Evolutionary conservation across 92 coral and sea anemone species (phyloP).

Genomic region (Epizoanthus fatuus): DNA sequence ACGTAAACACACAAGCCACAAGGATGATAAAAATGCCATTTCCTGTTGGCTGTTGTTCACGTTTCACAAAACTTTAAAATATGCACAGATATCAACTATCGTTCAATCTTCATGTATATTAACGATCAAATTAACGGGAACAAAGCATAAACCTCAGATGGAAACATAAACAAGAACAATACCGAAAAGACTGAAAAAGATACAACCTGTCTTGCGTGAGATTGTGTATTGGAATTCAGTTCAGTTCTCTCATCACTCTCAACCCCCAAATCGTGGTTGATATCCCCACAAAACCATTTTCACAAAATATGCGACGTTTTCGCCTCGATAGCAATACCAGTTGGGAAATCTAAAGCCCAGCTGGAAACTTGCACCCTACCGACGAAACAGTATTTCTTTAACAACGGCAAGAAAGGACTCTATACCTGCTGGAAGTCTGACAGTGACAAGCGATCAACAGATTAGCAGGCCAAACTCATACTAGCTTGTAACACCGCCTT

Average conservation of each 20-base stretch:
- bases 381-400: conserved; percentile 21
- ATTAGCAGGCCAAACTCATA: conserved; percentile 22
- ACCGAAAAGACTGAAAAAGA: conserved; percentile 24
- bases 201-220: conserved; percentile 40
- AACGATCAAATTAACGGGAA: conserved; percentile 45
- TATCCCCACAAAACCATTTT: neutral
- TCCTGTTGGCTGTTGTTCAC: conserved; percentile 8
- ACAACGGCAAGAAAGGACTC: conserved; percentile 4
- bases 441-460: conserved; percentile 11
- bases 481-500: conserved; percentile 13
- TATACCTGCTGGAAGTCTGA: conserved; percentile 8
- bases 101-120: conserved; percentile 32
- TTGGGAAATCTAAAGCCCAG: conserved; percentile 35
- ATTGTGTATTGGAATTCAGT: conserved; percentile 25
- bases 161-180: conserved; percentile 27
- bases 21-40: conserved; percentile 10
- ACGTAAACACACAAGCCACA: neutral
- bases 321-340: conserved; percentile 4
- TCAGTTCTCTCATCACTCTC: conserved; percentile 34
- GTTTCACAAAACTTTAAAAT: conserved; percentile 4
- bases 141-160: conserved; percentile 37
- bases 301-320: neutral
- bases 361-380: conserved; percentile 14
- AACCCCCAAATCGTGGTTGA: neutral
- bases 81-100: conserved; percentile 22